Percentiles rank a stretch among this genome's conserved stretches.
Evolutionary conservation across 2,888 invertebrate genomes (phyloP).

Genomic region (Rosalia funebris): DNA sequence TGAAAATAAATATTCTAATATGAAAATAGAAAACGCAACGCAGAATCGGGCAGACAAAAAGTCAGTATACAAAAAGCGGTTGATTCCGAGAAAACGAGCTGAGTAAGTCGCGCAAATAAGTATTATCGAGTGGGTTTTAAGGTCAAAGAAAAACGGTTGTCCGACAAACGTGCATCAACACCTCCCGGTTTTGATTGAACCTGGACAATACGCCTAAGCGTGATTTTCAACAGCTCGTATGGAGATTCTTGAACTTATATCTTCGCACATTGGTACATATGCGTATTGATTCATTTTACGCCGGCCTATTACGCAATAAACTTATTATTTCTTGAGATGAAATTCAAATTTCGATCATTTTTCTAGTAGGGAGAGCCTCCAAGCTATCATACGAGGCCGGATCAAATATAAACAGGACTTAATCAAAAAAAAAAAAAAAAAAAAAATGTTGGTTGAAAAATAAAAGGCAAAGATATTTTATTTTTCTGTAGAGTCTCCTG

Average conservation of each 20-base stretch:
- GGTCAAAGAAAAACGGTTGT: not conserved
- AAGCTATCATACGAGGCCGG: no score
- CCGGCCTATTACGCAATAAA: no score
- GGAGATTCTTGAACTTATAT: not conserved
- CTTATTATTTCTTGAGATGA: no score
- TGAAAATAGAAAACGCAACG: not conserved
- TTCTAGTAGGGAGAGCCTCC: no score
- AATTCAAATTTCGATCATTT: no score
- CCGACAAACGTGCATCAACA: not conserved
- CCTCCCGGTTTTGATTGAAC: not conserved
- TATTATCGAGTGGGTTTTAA: slow-evolving; percentile 12
- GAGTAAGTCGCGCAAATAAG: slow-evolving; percentile 7
- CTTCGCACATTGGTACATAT: no score
- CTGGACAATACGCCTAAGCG: not conserved
- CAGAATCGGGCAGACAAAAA: not conserved
- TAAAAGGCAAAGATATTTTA: no score
- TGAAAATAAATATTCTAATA: not conserved
- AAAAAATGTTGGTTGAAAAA: no score
- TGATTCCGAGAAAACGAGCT: slow-evolving; percentile 3
- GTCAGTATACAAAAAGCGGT: slow-evolving; percentile 5
- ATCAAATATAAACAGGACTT: no score
- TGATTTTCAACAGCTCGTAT: not conserved
- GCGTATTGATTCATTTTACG: no score
- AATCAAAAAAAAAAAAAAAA: no score
- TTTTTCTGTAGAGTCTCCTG: no score